phyloP scores from a whole-genome alignment of 1,140 invertebrate genomes.

The Halesus radiatus region DNA sequence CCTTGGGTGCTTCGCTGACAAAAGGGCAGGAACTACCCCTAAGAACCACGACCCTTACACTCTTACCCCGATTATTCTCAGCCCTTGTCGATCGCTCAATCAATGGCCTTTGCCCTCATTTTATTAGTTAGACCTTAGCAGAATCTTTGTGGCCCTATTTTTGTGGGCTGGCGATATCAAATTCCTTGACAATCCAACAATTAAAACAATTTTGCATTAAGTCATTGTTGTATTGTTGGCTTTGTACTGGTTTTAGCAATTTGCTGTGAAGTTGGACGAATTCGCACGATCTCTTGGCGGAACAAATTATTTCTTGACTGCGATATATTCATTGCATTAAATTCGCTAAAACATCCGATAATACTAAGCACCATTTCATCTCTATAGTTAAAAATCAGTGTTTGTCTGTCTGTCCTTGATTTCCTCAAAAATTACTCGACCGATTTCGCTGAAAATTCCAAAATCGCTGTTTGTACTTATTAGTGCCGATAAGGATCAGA shows the following conservation, averaged over 20 bases:
- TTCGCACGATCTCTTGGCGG: background rate
- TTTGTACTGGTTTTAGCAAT: background rate
- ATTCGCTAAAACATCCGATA: too few species aligned
- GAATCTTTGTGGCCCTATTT: constrained; percentile 6
- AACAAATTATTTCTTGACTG: too few species aligned
- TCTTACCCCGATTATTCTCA: background rate
- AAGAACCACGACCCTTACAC: constrained; percentile 9
- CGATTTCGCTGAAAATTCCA: too few species aligned
- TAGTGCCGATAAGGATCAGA: too few species aligned
- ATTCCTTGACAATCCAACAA: constrained; percentile 11
- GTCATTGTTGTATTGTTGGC: background rate
- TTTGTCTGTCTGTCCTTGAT: too few species aligned
- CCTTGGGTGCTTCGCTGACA: constrained; percentile 11
- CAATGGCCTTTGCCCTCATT: background rate
- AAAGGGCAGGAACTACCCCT: background rate
- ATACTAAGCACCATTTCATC: too few species aligned
- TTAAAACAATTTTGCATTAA: background rate
- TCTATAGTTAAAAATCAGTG: too few species aligned
- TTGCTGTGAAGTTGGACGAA: background rate
- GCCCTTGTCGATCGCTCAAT: constrained; percentile 27
- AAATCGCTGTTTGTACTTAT: too few species aligned
- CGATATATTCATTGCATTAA: too few species aligned
- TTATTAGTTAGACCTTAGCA: background rate
- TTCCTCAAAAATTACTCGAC: too few species aligned
- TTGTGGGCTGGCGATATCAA: background rate